Evolutionary conservation across 2,888 invertebrate species (phyloP).

Genomic region (Epirrhoe alternata): DNA sequence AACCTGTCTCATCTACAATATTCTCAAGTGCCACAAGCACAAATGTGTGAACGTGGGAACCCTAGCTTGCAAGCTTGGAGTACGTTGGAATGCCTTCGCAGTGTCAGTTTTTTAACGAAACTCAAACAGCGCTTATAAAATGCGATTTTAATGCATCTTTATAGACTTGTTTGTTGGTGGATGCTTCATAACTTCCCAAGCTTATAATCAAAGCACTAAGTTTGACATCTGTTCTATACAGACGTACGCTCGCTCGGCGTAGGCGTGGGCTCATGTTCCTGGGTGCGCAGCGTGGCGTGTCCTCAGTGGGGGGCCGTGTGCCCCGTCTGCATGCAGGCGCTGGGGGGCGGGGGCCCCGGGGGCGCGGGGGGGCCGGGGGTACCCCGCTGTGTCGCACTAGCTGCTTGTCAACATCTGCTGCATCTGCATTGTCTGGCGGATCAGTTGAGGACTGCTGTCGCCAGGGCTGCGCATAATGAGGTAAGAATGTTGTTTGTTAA

Average conservation of each 20-base stretch:
- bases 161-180: no score
- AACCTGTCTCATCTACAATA: neutral
- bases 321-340: constrained; percentile 89
- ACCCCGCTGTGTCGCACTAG: constrained; percentile 81
- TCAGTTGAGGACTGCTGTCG: constrained; percentile 76
- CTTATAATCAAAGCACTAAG: no score
- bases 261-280: constrained; percentile 24
- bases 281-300: constrained; percentile 65
- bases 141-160: no score
- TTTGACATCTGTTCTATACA: neutral
- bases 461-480: constrained; percentile 5
- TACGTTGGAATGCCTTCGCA: no score
- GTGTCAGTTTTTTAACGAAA: no score
- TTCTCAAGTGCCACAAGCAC: no score
- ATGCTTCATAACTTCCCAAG: no score
- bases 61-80: no score
- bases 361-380: constrained; percentile 77
- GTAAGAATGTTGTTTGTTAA: neutral
- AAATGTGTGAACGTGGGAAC: no score
- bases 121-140: no score
- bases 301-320: constrained; percentile 88
- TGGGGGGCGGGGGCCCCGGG: constrained; percentile 82
- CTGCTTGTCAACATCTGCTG: constrained; percentile 91
- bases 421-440: constrained; percentile 92
- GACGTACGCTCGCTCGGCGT: constrained; percentile 7